Evolutionary conservation across 2,113 vertebrate species (phyloP).

Genomic region (Astur gentilis): DNA sequence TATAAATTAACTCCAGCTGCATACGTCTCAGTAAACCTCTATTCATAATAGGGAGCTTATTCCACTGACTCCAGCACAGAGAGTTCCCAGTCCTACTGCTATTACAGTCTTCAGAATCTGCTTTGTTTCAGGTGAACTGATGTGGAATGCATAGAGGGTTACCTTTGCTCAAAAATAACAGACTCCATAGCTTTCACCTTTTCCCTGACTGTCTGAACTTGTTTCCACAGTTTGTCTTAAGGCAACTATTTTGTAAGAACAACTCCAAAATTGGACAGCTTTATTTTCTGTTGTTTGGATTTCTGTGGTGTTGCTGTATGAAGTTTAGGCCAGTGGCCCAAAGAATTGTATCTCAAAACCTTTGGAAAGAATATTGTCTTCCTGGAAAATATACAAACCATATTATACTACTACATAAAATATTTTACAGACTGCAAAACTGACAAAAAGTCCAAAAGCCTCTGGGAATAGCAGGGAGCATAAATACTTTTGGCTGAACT

Average conservation of each 20-base stretch:
- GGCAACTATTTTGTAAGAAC: background rate
- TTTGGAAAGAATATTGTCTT: background rate
- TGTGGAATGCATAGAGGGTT: background rate
- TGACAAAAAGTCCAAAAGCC: background rate
- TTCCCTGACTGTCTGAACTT: background rate
- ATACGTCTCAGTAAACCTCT: background rate
- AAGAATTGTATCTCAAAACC: background rate
- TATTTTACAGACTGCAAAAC: background rate
- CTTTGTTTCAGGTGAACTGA: background rate
- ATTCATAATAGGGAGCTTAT: background rate
- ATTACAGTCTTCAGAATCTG: background rate
- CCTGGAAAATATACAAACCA: background rate
- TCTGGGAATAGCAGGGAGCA: background rate
- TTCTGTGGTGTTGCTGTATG: background rate
- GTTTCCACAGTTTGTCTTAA: background rate
- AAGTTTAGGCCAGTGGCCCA: background rate
- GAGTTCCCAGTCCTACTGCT: background rate
- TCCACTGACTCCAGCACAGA: background rate
- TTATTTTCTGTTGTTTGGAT: background rate
- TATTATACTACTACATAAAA: background rate
- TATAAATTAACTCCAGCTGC: background rate
- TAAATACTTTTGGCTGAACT: background rate
- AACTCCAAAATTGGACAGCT: background rate
- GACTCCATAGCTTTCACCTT: background rate
- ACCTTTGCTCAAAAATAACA: background rate